Conservation (phyloP, 2,113 vertebrate species). For the Percopsis transmontana region DNA sequence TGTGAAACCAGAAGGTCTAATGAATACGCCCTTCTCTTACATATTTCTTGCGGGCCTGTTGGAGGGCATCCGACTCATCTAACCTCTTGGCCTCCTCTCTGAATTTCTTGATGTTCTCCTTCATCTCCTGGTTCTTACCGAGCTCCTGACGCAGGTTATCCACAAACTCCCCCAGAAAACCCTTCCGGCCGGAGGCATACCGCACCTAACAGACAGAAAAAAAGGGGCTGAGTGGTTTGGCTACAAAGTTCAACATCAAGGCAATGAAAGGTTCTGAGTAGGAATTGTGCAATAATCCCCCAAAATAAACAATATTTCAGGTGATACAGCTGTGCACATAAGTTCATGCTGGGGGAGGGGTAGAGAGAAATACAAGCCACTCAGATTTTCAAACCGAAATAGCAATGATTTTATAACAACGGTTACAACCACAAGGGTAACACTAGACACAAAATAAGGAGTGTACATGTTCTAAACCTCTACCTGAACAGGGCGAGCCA, state of each 20-base stretch:
- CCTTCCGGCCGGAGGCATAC: conserved; percentile 76
- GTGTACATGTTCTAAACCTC: background rate
- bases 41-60: conserved; percentile 92
- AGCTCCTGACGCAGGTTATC: conserved; percentile 93
- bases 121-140: conserved; percentile 95
- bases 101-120: conserved; percentile 94
- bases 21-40: conserved; percentile 69
- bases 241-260: no score
- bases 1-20: background rate
- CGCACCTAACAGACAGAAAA: conserved; percentile 62
- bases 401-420: no score
- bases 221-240: background rate
- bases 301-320: no score
- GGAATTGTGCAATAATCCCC: no score
- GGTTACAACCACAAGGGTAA: no score
- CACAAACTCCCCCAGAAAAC: conserved; percentile 91
- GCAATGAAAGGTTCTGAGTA: no score
- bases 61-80: conserved; percentile 91
- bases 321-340: no score
- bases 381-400: no score
- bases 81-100: conserved; percentile 91
- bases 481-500: conserved; percentile 76
- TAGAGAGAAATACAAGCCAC: no score
- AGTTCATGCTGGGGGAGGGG: no score
- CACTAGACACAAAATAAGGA: background rate